Evolutionary conservation across 1,140 invertebrate species (phyloP), one percentile per base, ranked within the genome.

Genomic region (Atta cephalotes): DNA sequence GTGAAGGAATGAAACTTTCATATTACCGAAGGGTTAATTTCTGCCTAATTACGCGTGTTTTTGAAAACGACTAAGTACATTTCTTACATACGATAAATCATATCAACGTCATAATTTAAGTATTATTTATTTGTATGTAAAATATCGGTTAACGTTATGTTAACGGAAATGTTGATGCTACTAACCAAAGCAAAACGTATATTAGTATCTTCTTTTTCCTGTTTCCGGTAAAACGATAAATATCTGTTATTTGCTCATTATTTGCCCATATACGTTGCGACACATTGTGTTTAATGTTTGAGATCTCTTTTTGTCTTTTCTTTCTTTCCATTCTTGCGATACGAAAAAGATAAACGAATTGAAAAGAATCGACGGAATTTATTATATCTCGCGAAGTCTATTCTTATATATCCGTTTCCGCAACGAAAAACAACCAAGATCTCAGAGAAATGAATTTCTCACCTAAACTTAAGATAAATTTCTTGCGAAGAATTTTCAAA

Each of bases 31-130:
- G 10, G 0, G 39, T 45, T 77, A 70, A 86, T 80, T 86, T 62
- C 31, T 31, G 21, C 2, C 14, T 16, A 28, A 79, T 60, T n/a
- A 16, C n/a, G 5, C 35, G 70, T 76, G 14, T 79, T 85, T 76
- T 85, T 45, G n/a, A 72, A 88, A 88, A 72, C 21, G 39, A n/a
- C 31, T 70, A 80, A 86, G 74, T 88, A 74, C 62, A 21, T 72
- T 80, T 86, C 62, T 71, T 12, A 77, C 71, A 70, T 45, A 71
- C 56, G 53, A 80, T 76, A n/a, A 86, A 53, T 18, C 65, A 35
- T 58, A 31, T 3, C 3, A 31, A 31, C 31, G 4, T 25, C 16
- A 14, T 45, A 16, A 68, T 80, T 74, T 62, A 80, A 66, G 21
- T 76, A 53, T 79, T 65, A 58, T 62, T 53, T 45, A 25, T 16